Evolutionary conservation across 2,888 invertebrate genomes (phyloP).

Genomic region (Augiades crinisus): DNA sequence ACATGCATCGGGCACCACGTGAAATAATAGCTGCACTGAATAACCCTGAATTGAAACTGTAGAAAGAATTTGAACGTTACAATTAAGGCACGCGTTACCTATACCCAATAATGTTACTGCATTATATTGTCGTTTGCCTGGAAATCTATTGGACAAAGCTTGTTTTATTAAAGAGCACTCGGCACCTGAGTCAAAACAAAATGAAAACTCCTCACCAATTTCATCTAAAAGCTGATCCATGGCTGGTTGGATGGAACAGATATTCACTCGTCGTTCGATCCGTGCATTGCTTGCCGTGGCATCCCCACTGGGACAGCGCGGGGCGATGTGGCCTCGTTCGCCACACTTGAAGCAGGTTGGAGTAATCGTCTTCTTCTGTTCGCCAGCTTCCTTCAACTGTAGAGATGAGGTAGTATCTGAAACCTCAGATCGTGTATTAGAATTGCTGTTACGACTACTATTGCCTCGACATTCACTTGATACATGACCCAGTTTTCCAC

Average conservation of each 20-base stretch:
- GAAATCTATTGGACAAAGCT: constrained; percentile 22
- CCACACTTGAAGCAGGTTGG: constrained; percentile 22
- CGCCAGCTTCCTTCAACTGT: not conserved
- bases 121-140: constrained; percentile 22
- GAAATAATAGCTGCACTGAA: constrained; percentile 4
- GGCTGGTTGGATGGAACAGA: not conserved
- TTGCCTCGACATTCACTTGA: not conserved
- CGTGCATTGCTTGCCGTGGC: not conserved
- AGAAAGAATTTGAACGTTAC: constrained; percentile 26
- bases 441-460: not conserved
- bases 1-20: not conserved
- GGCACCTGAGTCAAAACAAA: not conserved
- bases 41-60: constrained; percentile 13
- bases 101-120: constrained; percentile 21
- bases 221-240: not conserved
- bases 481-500: not conserved
- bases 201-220: constrained; percentile 17
- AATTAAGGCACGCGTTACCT: constrained; percentile 25
- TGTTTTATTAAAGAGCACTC: constrained; percentile 32
- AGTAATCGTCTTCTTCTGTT: constrained; percentile 3
- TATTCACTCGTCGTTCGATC: not conserved
- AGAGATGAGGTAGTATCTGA: not conserved
- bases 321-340: constrained; percentile 17
- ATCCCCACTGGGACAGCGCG: not conserved
- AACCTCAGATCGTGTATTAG: not conserved